phyloP scores from a whole-genome alignment of 2,888 invertebrate genomes.

The Drosophila meridionalis region DNA sequence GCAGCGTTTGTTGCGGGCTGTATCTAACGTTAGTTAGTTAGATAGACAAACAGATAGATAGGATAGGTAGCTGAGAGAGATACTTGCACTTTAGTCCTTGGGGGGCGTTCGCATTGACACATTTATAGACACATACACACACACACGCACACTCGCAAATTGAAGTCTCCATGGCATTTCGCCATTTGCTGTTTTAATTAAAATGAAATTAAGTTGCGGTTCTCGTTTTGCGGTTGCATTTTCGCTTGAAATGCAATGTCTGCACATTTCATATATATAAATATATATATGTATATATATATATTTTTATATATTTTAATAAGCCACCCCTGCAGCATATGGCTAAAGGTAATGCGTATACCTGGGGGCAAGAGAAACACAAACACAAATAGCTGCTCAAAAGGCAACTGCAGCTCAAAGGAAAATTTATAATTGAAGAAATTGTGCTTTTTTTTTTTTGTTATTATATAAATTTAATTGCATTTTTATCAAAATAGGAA shows the following conservation, averaged over 20 bases:
- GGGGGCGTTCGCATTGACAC: conserved; percentile 38
- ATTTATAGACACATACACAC: conserved; percentile 23
- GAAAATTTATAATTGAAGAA: neutral
- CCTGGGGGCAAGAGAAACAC: conserved; percentile 7
- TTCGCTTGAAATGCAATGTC: conserved; percentile 48
- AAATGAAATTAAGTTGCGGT: conserved; percentile 74
- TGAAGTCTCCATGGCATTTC: conserved; percentile 22
- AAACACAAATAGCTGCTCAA: conserved; percentile 8
- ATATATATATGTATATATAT: conserved; percentile 21
- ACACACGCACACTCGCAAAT: neutral
- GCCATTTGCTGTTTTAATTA: conserved; percentile 73
- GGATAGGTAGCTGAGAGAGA: neutral
- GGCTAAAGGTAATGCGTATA: conserved; percentile 28
- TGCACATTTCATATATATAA: conserved; percentile 54
- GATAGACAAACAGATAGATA: conserved; percentile 3
- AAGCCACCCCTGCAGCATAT: conserved; percentile 32
- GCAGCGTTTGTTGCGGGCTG: conserved; percentile 52
- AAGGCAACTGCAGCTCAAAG: conserved; percentile 2
- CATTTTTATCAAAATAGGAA: neutral
- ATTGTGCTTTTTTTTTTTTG: neutral
- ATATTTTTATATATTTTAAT: conserved; percentile 50
- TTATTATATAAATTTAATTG: conserved; percentile 7
- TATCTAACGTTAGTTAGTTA: conserved; percentile 3
- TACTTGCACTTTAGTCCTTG: conserved; percentile 15
- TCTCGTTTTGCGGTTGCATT: conserved; percentile 40